These are phyloP conservation scores for Chymomyza amoena DNA, from an alignment of 2,888 invertebrate genomes.

Conservation along the genomic window DNA sequence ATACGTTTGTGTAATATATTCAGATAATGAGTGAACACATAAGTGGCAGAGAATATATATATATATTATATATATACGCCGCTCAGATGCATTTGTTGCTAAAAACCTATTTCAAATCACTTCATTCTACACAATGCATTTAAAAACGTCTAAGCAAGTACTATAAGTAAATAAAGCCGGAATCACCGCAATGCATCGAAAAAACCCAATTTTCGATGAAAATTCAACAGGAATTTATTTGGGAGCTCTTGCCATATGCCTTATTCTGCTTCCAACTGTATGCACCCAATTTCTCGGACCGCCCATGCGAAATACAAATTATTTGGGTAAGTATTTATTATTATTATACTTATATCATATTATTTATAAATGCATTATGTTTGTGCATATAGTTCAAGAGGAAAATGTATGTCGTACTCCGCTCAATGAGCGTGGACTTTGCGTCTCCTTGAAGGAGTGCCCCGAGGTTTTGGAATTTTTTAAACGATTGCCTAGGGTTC, in stretches of 20 bases:
- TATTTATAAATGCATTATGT: no score
- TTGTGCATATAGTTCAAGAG: not conserved
- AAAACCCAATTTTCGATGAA: not conserved
- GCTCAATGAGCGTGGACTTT: constrained; percentile 56
- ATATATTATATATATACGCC: not conserved
- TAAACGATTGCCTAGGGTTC: constrained; percentile 39
- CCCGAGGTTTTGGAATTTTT: constrained; percentile 59
- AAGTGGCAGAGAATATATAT: not conserved
- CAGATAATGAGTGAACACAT: not conserved
- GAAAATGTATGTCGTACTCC: constrained; percentile 55
- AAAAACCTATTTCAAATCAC: constrained; percentile 2
- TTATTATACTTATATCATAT: not conserved
- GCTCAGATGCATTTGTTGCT: not conserved
- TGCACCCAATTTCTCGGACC: not conserved
- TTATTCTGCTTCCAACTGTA: not conserved
- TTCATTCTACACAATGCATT: constrained; percentile 10
- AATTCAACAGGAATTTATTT: not conserved
- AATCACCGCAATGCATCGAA: not conserved
- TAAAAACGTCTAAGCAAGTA: not conserved
- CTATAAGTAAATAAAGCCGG: not conserved
- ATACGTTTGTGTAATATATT: not conserved
- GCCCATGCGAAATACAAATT: not conserved
- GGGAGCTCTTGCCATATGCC: not conserved
- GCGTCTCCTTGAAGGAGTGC: constrained; percentile 60
- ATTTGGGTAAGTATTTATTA: not conserved